These are phyloP conservation scores for Drosophila lacertosa DNA, from an alignment of 1,140 invertebrate genomes.

Conservation along the genomic window DNA sequence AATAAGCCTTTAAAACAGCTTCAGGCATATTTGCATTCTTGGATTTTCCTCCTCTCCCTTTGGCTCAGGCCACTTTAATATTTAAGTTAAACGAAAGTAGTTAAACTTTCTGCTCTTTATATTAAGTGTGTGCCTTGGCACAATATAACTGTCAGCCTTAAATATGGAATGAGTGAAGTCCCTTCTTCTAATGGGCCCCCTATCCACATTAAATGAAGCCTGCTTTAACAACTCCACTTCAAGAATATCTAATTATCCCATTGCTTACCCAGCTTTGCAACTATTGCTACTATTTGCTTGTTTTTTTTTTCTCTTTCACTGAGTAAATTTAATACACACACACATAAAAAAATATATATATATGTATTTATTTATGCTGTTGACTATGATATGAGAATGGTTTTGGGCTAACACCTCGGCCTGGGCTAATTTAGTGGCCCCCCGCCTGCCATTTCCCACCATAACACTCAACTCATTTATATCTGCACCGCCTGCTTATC, in stretches of 20 bases:
- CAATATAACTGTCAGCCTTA: conserved; percentile 1
- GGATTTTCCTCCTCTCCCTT: too few species aligned
- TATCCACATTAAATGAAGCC: not conserved
- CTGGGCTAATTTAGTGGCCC: conserved; percentile 33
- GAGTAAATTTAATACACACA: conserved; percentile 24
- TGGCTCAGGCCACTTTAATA: not conserved
- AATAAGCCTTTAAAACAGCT: too few species aligned
- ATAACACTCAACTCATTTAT: conserved; percentile 51
- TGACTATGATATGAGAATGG: conserved; percentile 13
- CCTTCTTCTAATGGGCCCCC: too few species aligned
- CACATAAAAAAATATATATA: not conserved
- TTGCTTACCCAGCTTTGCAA: conserved; percentile 1
- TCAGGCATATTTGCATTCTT: too few species aligned
- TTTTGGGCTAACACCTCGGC: conserved; percentile 26
- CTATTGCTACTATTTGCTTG: conserved; percentile 11
- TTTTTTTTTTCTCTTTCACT: not conserved
- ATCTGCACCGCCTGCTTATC: conserved; percentile 30
- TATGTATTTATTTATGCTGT: not conserved
- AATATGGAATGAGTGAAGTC: conserved; percentile 1
- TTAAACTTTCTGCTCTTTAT: not conserved
- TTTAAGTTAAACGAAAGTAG: not conserved
- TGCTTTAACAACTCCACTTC: not conserved
- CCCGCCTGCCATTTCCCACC: conserved; percentile 34
- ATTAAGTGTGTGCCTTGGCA: not conserved
- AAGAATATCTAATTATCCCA: conserved; percentile 35